Evolutionary conservation across 2,113 vertebrate genomes (phyloP), one percentile per base, ranked within the genome.

Genomic region (Brachyistius frenatus): DNA sequence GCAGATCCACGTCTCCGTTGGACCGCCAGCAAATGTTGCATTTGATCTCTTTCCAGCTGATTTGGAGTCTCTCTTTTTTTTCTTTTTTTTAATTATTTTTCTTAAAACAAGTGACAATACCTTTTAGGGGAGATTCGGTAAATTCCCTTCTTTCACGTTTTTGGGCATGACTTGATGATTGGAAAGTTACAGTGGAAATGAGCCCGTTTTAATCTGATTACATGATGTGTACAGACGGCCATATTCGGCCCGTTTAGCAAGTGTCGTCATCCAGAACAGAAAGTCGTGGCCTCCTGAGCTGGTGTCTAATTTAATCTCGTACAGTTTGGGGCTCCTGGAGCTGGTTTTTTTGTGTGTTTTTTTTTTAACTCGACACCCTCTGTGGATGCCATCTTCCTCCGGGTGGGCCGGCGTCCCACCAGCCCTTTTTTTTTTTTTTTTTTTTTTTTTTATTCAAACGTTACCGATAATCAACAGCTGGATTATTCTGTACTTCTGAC

Each of bases 91-190:
- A 23, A 23, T 23, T 23, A 23, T 23, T 23, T 23, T 23, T 30
- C 15, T 15, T 68, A 14, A 58, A 72, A 14, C n/a, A 62, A 63
- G 37, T 74, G 16, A 73, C 69, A 62, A 49, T 23, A 56, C 39
- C 37, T 65, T 60, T 33, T 23, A 31, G 46, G 5, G 73, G 32
- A 60, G n/a, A 3, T 61, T 13, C 56, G 35, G 37, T 64, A 4
- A 83, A 37, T 11, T 7, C 60, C 47, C n/a, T 13, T 66, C 39
- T 62, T 75, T 66, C n/a, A 41, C 1, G 2, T 77, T 80, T 70
- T 8, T 41, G 2, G 3, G 37, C 46, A 61, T 61, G 60, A 46
- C 39, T 49, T 11, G 3, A 65, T 63, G 41, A 44, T 52, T 3
- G 15, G 52, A 62, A 57, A 46, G 58, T 55, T 50, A 31, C 14